These are phyloP conservation scores for Asteroscopus sphinx DNA, from an alignment of 2,888 invertebrate genomes.

Conservation along the genomic window DNA sequence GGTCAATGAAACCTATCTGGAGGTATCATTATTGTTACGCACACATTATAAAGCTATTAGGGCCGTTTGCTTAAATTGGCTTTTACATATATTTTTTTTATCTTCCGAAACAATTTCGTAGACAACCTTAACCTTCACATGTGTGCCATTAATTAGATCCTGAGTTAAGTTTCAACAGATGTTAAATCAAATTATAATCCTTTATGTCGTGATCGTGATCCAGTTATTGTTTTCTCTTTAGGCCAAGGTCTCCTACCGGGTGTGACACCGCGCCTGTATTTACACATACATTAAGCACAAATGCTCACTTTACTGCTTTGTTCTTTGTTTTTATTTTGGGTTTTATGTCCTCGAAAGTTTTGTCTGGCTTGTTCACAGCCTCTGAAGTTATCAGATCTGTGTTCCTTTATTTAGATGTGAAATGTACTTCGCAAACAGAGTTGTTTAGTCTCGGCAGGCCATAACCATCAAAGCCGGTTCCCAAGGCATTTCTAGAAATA, in stretches of 20 bases:
- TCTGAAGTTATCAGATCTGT: slow-evolving; percentile 29
- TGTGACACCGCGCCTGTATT: slow-evolving; percentile 79
- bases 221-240: slow-evolving; percentile 63
- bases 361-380: slow-evolving; percentile 22
- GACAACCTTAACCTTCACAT: slow-evolving; percentile 38
- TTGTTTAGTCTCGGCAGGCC: slow-evolving; percentile 27
- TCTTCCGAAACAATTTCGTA: slow-evolving; percentile 5
- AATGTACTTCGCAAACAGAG: slow-evolving; percentile 30
- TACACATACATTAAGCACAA: slow-evolving; percentile 80
- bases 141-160: slow-evolving; percentile 7
- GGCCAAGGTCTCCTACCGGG: slow-evolving; percentile 79
- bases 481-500: slow-evolving; percentile 26
- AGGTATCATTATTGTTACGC: slow-evolving; percentile 35
- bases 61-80: slow-evolving; percentile 6
- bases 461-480: slow-evolving; percentile 31
- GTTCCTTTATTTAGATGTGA: slow-evolving; percentile 31
- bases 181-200: slow-evolving; percentile 45
- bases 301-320: slow-evolving; percentile 62
- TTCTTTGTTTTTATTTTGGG: slow-evolving; percentile 37
- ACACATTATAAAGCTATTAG: slow-evolving; percentile 45
- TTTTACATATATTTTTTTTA: not conserved
- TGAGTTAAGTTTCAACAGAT: slow-evolving; percentile 39
- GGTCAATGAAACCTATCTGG: slow-evolving; percentile 53
- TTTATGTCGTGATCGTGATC: slow-evolving; percentile 47
- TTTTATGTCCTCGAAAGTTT: slow-evolving; percentile 32